Evolutionary conservation across 2,888 invertebrate species (phyloP).

Genomic region (Sthenelais limicola): DNA sequence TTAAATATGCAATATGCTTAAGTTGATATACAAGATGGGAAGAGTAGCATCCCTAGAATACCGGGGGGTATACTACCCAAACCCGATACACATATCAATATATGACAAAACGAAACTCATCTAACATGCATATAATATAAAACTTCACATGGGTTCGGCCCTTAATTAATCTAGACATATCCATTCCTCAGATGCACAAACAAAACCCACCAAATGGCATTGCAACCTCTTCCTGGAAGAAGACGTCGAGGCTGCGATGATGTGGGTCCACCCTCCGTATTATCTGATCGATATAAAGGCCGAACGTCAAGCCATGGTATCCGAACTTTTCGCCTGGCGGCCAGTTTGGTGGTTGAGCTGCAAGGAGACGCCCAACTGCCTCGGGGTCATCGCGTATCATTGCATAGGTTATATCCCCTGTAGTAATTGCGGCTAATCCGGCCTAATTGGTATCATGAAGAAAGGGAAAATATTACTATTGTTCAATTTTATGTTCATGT

Average conservation of each 20-base stretch:
- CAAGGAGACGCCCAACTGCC: conserved; percentile 64
- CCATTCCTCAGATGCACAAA: no score
- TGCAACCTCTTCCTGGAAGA: conserved; percentile 69
- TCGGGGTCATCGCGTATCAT: conserved; percentile 57
- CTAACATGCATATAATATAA: no score
- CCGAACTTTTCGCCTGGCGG: conserved; percentile 64
- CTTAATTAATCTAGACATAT: no score
- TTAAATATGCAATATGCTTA: no score
- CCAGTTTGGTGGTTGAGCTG: conserved; percentile 67
- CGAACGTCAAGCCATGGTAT: conserved; percentile 72
- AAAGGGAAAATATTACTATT: background rate
- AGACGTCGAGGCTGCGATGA: conserved; percentile 65
- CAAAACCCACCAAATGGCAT: conserved; percentile 59
- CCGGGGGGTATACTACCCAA: no score
- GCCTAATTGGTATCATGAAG: background rate
- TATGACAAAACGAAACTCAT: no score
- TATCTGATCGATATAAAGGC: conserved; percentile 72
- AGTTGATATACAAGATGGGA: no score
- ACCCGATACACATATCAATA: no score
- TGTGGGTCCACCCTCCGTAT: conserved; percentile 70
- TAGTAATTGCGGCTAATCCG: conserved; percentile 21
- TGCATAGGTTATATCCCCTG: conserved; percentile 24
- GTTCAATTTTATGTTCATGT: background rate
- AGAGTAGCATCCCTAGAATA: no score
- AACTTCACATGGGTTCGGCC: no score